Base-by-base conservation (phyloP, 2,888 invertebrate species). In the Lasiommata megera region DNA sequence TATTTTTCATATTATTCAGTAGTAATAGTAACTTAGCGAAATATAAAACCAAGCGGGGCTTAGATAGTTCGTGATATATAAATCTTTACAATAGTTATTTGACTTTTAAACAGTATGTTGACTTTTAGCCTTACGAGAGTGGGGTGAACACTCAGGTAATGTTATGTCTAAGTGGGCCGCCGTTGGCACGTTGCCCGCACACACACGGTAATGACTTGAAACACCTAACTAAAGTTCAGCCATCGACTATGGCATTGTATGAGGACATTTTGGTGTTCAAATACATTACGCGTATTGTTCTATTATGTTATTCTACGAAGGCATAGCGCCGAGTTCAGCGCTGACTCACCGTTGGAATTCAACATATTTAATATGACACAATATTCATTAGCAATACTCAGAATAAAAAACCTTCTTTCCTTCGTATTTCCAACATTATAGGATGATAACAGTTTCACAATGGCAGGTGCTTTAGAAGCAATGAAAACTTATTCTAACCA, bases 121-220 rank as follows among this genome's bases (percentile, higher is more conserved):
- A 46, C 46, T 16, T 29, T 46, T 31, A 29, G 46, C 46, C 18
- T 48, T 9, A 48, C 23, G 18, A 48, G 11, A 34, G 34, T n/a
- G 37, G 48, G 23, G 37, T 48, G 46, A 46, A 46, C 46, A 46
- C 48, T 23, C 18, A 23, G 48, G 48, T 36, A 37, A 37, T 36
- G 48, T 36, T 48, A 23, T 18, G 36, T 36, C 48, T 48, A 48
- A 48, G 23, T 23, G 23, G 18, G 14, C 5, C 9, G 37, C 48
- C 9, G 36, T 37, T 48, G 48, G 48, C 48, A 37, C 12, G 12
- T 2, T 37, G 48, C 43, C 28, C 12, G n/a, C n/a, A n/a, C n/a
- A 8, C 47, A n/a, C 17, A 18, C 17, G 34, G 14, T 7, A 28
- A 31, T 6, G 34, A 23, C 36, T 48, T 23, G 36, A 37, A 37